A percentile compares a stretch with the other conserved stretches of the same genome.
phyloP scores from a whole-genome alignment of 2,888 invertebrate genomes.

The Cephus spinipes region DNA sequence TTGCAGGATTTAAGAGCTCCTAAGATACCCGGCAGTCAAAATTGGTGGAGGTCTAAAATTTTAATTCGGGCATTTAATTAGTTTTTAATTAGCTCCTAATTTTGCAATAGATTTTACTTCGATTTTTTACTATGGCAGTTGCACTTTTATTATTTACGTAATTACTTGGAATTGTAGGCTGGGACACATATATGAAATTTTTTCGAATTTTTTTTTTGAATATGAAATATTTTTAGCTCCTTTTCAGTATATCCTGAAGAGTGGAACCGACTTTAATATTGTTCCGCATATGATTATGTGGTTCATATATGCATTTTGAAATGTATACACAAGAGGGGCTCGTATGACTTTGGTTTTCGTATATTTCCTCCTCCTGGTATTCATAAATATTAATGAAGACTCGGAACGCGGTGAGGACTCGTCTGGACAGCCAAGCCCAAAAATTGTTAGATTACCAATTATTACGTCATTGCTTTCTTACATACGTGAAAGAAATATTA shows the following conservation, averaged over 20 bases:
- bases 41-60: no score
- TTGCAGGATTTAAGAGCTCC: no score
- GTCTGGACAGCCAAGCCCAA: slow-evolving; percentile 17
- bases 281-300: no score
- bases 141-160: no score
- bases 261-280: neutral
- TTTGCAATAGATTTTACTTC: no score
- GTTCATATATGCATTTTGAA: neutral
- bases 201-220: neutral
- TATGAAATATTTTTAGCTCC: no score
- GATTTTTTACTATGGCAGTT: no score
- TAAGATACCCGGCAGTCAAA: no score
- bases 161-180: no score
- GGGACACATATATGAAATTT: neutral
- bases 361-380: neutral
- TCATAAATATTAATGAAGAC: slow-evolving; percentile 18
- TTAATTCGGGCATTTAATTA: no score
- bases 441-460: slow-evolving; percentile 6
- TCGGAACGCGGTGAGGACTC: neutral
- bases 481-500: neutral
- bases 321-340: neutral
- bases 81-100: no score
- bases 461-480: slow-evolving; percentile 2
- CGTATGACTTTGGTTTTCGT: neutral
- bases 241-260: neutral